Percentiles rank a stretch among this genome's conserved stretches.
Evolutionary conservation across 1,140 invertebrate species (phyloP).

Genomic region (Aphaenogaster ashmeadi): DNA sequence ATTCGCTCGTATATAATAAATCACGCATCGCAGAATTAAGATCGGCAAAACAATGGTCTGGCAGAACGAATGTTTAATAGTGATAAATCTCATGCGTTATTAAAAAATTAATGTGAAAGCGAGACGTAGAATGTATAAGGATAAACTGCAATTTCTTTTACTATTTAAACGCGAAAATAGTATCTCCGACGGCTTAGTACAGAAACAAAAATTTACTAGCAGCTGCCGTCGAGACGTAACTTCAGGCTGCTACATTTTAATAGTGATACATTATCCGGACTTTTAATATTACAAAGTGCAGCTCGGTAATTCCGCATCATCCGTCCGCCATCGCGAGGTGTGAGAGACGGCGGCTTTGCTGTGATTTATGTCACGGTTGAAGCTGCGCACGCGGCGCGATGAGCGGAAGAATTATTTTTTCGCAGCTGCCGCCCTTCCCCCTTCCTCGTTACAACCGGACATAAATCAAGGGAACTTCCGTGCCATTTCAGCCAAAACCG

Average conservation of each 20-base stretch:
- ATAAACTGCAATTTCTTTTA: constrained; percentile 22
- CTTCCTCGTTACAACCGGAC: constrained; percentile 46
- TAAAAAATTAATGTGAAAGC: constrained; percentile 46
- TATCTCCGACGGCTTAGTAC: constrained; percentile 37
- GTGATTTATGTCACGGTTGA: constrained; percentile 62
- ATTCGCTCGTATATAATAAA: constrained; percentile 5
- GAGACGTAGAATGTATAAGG: constrained; percentile 20
- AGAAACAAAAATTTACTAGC: constrained; percentile 63
- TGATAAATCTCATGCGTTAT: constrained; percentile 37
- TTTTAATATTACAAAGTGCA: constrained; percentile 71
- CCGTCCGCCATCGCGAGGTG: constrained; percentile 56
- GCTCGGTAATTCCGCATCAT: constrained; percentile 65
- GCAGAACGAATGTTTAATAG: constrained; percentile 36
- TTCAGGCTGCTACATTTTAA: constrained; percentile 59
- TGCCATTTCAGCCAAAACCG: constrained; percentile 31
- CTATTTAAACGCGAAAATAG: constrained; percentile 53
- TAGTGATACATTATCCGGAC: constrained; percentile 61
- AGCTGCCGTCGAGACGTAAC: constrained; percentile 35
- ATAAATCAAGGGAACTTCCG: constrained; percentile 55
- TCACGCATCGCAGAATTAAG: constrained; percentile 15
- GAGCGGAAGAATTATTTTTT: constrained; percentile 63
- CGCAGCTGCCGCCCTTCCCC: constrained; percentile 37
- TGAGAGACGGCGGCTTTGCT: constrained; percentile 29
- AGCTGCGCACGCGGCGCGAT: constrained; percentile 42
- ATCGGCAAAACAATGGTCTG: constrained; percentile 27